Evolutionary conservation across 1,140 invertebrate species (phyloP).

Genomic region (Anastatus disparis): DNA sequence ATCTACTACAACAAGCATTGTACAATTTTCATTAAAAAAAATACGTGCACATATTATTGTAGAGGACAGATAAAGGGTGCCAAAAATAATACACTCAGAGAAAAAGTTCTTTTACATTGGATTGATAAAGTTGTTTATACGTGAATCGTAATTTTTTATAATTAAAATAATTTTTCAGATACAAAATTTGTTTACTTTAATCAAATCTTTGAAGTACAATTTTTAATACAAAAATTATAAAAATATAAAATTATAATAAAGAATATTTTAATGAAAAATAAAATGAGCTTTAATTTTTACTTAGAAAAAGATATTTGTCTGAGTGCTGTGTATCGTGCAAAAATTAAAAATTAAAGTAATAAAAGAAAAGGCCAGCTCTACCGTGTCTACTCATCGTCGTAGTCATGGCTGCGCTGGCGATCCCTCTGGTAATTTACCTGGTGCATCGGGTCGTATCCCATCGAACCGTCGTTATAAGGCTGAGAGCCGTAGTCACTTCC

Average conservation of each 20-base stretch:
- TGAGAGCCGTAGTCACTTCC: slow-evolving; percentile 86
- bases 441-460: slow-evolving; percentile 89
- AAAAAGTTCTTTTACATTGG: background rate
- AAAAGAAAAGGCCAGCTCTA: slow-evolving; percentile 42
- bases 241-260: no score
- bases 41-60: background rate
- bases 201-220: no score
- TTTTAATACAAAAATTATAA: no score
- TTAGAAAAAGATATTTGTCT: background rate
- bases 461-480: slow-evolving; percentile 83
- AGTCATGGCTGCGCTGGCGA: slow-evolving; percentile 43
- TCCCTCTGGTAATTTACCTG: slow-evolving; percentile 69
- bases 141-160: no score
- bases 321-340: background rate
- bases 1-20: background rate
- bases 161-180: no score
- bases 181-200: no score
- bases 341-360: no score
- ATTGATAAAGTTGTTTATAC: no score
- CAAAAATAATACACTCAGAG: background rate
- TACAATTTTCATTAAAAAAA: background rate
- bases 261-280: background rate
- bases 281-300: background rate
- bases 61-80: background rate
- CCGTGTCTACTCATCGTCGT: slow-evolving; percentile 44